Percentiles rank a stretch among this genome's conserved stretches.
Conservation (phyloP, 2,113 vertebrate genomes). For the Sphaerodactylus townsendi region DNA sequence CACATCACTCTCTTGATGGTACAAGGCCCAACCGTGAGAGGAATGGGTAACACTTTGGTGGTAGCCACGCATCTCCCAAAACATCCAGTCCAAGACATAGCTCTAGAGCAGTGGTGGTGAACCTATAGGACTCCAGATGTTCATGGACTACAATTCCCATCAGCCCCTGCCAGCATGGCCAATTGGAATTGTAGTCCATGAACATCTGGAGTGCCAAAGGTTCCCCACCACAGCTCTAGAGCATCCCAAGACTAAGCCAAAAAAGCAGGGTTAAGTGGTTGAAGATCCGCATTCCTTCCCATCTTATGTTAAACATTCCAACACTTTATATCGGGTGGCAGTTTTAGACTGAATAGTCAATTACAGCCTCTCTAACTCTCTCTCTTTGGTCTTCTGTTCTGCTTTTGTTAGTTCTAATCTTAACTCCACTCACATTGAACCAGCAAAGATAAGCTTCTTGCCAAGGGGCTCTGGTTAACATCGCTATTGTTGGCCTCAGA, state of each 20-base stretch:
- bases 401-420: neutral
- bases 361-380: neutral
- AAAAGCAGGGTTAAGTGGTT: neutral
- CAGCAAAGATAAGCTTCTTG: conserved; percentile 12
- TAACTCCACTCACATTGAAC: neutral
- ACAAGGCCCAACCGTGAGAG: no score
- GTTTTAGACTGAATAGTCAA: neutral
- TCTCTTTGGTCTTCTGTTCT: neutral
- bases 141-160: no score
- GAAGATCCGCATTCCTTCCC: conserved; percentile 14
- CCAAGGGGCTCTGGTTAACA: conserved; percentile 2
- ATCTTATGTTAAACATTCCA: neutral
- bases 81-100: no score
- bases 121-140: no score
- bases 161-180: no score
- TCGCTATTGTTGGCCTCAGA: conserved; percentile 3
- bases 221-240: neutral
- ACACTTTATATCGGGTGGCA: neutral
- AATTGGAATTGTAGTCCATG: no score
- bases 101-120: no score
- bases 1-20: no score
- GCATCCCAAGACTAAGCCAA: neutral
- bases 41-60: no score
- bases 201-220: no score
- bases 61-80: no score